Evolutionary conservation across 2,113 vertebrate genomes (phyloP).

Genomic region (Trematomus loennbergii): DNA sequence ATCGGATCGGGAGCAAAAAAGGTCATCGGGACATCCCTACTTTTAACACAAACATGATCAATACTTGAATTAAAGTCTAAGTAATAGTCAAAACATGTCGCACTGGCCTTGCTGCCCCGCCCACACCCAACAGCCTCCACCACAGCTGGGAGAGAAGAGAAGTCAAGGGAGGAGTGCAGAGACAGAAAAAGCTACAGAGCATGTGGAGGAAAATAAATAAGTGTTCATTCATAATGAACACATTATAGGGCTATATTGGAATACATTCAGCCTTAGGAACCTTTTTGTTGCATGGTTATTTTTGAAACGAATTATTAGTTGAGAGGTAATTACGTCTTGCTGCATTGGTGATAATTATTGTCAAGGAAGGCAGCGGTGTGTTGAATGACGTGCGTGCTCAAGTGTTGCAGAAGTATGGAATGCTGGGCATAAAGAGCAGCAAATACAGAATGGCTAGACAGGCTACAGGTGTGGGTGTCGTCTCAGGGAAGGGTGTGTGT

Average conservation of each 20-base stretch:
- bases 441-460: slow-evolving; percentile 28
- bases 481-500: slow-evolving; percentile 32
- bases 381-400: slow-evolving; percentile 30
- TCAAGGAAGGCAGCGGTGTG: slow-evolving; percentile 43
- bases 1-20: too few species aligned
- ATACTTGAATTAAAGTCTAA: slow-evolving; percentile 79
- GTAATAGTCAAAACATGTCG: slow-evolving; percentile 67
- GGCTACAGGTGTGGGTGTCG: slow-evolving; percentile 68
- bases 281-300: slow-evolving; percentile 66
- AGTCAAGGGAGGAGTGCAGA: slow-evolving; percentile 42
- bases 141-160: slow-evolving; percentile 43
- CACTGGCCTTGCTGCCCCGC: slow-evolving; percentile 54
- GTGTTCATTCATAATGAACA: slow-evolving; percentile 74
- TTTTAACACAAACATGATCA: slow-evolving; percentile 70
- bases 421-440: slow-evolving; percentile 20
- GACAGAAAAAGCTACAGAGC: slow-evolving; percentile 34
- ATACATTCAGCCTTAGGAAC: slow-evolving; percentile 63
- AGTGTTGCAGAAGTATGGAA: slow-evolving; percentile 24
- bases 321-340: slow-evolving; percentile 67
- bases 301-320: slow-evolving; percentile 70
- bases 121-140: slow-evolving; percentile 33
- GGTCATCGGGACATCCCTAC: too few species aligned
- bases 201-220: slow-evolving; percentile 54
- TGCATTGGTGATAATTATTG: slow-evolving; percentile 48
- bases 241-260: slow-evolving; percentile 65